Evolutionary conservation across 2,888 invertebrate genomes (phyloP), one percentile per base, ranked within the genome.

Genomic region (Azorinus chamasolen): DNA sequence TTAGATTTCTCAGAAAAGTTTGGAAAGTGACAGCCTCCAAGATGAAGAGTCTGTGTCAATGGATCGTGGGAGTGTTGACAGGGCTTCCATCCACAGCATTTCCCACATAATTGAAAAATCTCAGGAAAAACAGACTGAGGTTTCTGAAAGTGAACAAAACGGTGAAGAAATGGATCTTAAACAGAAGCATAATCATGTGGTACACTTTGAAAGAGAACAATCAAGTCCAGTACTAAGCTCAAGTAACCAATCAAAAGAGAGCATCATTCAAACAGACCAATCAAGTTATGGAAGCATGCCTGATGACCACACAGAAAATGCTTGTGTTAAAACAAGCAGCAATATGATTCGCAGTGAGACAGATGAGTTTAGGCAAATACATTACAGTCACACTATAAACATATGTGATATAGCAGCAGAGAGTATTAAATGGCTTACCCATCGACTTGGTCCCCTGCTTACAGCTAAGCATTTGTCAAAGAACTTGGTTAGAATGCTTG

Each of bases 401-500:
- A 90, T 93, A 50, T 85, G 90, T 25, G 89, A 93, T 73, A 88
- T 92, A 20, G 91, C 93, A 0, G 84, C 88, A 1, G 93, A 93
- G 43, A 92, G 89, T 48, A 86, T 93, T 22, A 95, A 97, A 75
- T 99, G 99, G 98, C 91, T 99, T 71, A 96, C 98, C 0, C 97
- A 98, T 93, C 95, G 98, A 79, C 94, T 99, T 20, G 99, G 99
- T 0, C 99, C 99, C 0, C 97, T 99, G 54, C 94, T 99, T 25
- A 97, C 98, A 0, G 97, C 98, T 46, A 95, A 97, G 84, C 96
- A 97, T 94, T 94, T 99, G 32, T 97, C 98, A 0, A 95, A 97
- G 73, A 98, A 98, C 94, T 94, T 99, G 81, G 94, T 99, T 14
- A 95, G 98, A 89, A 98, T 99, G 97, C 94, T 99, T 62, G 97